A percentile compares a stretch with the other conserved stretches of the same genome.
These are phyloP conservation scores for Diadumene lineata DNA, from an alignment of 92 coral and sea anemone species.

Conservation along the genomic window DNA sequence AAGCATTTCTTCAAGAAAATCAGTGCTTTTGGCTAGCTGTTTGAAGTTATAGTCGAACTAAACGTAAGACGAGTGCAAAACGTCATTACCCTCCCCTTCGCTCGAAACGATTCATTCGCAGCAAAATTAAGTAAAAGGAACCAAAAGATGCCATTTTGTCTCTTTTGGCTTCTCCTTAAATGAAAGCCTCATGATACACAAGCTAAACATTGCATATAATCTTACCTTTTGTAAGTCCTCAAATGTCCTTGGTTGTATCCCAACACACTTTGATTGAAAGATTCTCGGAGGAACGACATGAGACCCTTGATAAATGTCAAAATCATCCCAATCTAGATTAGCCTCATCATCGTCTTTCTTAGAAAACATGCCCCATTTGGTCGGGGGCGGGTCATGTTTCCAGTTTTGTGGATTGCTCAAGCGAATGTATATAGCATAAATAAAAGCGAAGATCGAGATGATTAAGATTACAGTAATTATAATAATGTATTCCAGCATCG, in stretches of 20 bases:
- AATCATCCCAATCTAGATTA: slow-evolving; percentile 2
- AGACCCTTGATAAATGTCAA: slow-evolving; percentile 17
- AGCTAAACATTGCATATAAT: too few relatives aligned
- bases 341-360: neutral
- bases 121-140: too few relatives aligned
- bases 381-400: neutral
- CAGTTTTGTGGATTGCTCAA: neutral
- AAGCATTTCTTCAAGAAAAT: too few relatives aligned
- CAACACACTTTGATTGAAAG: slow-evolving; percentile 41
- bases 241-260: slow-evolving; percentile 62
- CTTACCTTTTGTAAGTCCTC: slow-evolving; percentile 59
- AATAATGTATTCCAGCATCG: slow-evolving; percentile 10
- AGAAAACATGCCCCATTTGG: slow-evolving; percentile 13
- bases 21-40: too few relatives aligned
- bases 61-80: too few relatives aligned
- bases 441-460: neutral
- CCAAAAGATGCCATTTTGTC: too few relatives aligned
- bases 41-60: too few relatives aligned
- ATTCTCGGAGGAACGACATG: neutral
- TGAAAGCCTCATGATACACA: too few relatives aligned
- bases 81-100: too few relatives aligned
- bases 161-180: too few relatives aligned
- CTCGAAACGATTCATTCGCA: too few relatives aligned
- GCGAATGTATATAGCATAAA: neutral
- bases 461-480: neutral